Evolutionary conservation across 2,113 vertebrate species (phyloP), one percentile per base, ranked within the genome.

Genomic region (Catharus bicknelli): DNA sequence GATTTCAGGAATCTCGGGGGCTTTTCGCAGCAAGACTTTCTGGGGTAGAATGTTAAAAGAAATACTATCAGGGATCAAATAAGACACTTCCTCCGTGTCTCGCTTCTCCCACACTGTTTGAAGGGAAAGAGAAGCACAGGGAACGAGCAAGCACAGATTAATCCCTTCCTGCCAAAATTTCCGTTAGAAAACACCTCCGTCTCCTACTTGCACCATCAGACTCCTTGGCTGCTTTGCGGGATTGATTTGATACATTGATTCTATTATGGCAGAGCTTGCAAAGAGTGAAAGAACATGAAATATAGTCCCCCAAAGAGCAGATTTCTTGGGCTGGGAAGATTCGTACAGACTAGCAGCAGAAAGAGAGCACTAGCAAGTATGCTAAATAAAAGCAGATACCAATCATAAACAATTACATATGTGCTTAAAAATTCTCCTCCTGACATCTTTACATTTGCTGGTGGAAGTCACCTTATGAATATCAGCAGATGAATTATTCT

Each of bases 401-500:
- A 94, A 97, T 97, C 95, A 95, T 95, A 95, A 96, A 91, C 96
- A 97, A 96, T 97, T 97, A 96, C 89, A 91, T 79, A 86, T 79
- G 87, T 97, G 89, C 84, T 95, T 97, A 95, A 93, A 93, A 96
- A 94, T 92, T 97, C 93, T 92, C 73, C 93, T 79, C 94, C 86
- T 95, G 92, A 97, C 80, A 95, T 82, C 96, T 94, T 97, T 96
- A 87, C 91, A 83, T 94, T 96, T 96, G 89, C 95, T 80, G 79
- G 88, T 92, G 92, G 93, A 97, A 97, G 97, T 97, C 97, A 97
- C 94, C 88, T 86, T 96, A 96, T 91, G 91, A 96, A 86, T 96
- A 96, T 95, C 95, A 97, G 95, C 85, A 97, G 95, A 97, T 97
- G 97, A 97, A 97, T 98, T 98, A 97, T 97, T 97, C 96, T 96